These are phyloP conservation scores for Fragum fragum DNA, from an alignment of 2,888 invertebrate genomes.

Conservation along the genomic window DNA sequence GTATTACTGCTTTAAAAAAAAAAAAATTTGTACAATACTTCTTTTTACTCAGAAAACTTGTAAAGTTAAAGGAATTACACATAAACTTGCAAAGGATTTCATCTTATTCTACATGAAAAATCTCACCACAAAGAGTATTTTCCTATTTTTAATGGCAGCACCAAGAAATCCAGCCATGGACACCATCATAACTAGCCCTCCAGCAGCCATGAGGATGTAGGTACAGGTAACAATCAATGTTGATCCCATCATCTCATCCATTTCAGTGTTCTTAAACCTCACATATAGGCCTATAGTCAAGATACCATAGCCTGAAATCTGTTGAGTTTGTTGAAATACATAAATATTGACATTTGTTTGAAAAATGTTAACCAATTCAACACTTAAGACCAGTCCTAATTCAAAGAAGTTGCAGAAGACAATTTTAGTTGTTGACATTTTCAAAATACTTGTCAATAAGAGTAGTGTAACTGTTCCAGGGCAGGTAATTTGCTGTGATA, in stretches of 20 bases:
- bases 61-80: too few species aligned
- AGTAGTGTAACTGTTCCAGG: too few species aligned
- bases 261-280: constrained; percentile 42
- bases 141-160: constrained; percentile 49
- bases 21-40: too few species aligned
- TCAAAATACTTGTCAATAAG: too few species aligned
- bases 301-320: constrained; percentile 61
- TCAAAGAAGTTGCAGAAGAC: too few species aligned
- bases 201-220: constrained; percentile 63
- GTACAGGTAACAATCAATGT: constrained; percentile 53
- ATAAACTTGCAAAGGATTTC: too few species aligned
- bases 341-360: background rate
- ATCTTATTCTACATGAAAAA: too few species aligned
- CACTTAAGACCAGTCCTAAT: too few species aligned
- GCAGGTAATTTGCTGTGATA: too few species aligned
- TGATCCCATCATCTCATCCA: constrained; percentile 55
- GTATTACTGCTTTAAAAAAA: too few species aligned
- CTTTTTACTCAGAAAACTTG: too few species aligned
- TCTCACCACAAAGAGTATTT: constrained; percentile 53
- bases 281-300: constrained; percentile 52
- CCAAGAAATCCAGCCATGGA: constrained; percentile 65
- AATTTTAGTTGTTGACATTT: too few species aligned
- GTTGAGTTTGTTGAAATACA: background rate
- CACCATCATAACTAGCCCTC: constrained; percentile 56
- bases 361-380: background rate